Percentiles rank a stretch among this genome's conserved stretches.
These are phyloP conservation scores for Linnaemya vulpina DNA, from an alignment of 2,888 invertebrate species.

Conservation along the genomic window DNA sequence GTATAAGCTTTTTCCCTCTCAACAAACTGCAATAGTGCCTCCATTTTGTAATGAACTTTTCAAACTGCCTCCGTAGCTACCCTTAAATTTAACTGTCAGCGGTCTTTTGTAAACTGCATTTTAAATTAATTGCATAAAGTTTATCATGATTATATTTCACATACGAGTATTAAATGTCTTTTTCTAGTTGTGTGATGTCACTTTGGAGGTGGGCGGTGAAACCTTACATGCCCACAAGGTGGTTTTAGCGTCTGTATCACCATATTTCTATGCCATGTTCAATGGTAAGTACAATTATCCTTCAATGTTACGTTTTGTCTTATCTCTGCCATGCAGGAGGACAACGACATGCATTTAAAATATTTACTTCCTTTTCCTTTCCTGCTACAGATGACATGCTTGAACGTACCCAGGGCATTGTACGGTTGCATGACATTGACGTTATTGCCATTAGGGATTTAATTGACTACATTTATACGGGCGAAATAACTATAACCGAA, in stretches of 20 bases:
- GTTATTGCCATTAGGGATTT: constrained; percentile 87
- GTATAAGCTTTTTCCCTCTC: too few species aligned
- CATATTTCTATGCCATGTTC: constrained; percentile 89
- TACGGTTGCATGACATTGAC: constrained; percentile 84
- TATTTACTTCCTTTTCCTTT: constrained; percentile 32
- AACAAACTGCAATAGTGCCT: too few species aligned
- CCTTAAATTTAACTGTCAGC: background rate
- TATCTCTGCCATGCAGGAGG: background rate
- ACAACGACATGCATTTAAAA: constrained; percentile 27
- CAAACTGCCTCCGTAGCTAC: background rate
- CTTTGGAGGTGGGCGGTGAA: constrained; percentile 87
- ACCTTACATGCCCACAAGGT: constrained; percentile 88
- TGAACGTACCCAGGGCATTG: constrained; percentile 82
- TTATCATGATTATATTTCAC: constrained; percentile 53
- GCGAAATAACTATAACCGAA: constrained; percentile 87
- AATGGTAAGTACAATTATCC: constrained; percentile 80
- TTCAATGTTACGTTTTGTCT: constrained; percentile 10
- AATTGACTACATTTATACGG: constrained; percentile 90
- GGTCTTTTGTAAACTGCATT: background rate
- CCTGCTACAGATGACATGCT: constrained; percentile 81
- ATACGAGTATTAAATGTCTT: constrained; percentile 3
- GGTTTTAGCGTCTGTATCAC: constrained; percentile 89
- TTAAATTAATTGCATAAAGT: constrained; percentile 46
- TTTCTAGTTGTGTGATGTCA: constrained; percentile 84
- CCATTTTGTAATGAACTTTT: too few species aligned